phyloP scores from a whole-genome alignment of 2,888 invertebrate genomes.

The Agrotis puta region DNA sequence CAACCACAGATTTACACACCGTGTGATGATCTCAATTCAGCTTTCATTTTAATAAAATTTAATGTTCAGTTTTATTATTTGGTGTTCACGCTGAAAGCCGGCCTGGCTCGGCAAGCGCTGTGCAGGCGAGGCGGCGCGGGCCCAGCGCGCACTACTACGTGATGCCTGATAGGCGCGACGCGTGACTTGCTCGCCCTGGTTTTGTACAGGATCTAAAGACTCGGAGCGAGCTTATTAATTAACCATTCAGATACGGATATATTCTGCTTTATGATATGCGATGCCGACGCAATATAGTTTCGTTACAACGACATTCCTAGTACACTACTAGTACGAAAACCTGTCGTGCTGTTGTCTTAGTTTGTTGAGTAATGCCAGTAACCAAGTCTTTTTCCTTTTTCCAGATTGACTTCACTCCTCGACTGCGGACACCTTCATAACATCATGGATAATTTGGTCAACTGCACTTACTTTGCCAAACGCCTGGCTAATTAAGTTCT shows the following conservation, averaged over 20 bases:
- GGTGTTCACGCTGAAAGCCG: constrained; percentile 53
- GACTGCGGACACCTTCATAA: constrained; percentile 58
- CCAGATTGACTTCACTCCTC: constrained; percentile 72
- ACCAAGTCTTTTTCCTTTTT: constrained; percentile 72
- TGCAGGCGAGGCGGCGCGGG: constrained; percentile 31
- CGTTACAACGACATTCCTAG: constrained; percentile 17
- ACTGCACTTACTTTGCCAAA: constrained; percentile 67
- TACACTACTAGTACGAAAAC: not conserved
- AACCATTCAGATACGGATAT: constrained; percentile 77
- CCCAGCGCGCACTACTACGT: constrained; percentile 67
- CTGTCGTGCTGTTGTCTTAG: constrained; percentile 7
- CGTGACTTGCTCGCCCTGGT: constrained; percentile 89
- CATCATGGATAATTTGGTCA: constrained; percentile 76
- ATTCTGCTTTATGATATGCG: constrained; percentile 64
- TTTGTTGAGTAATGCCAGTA: constrained; percentile 30
- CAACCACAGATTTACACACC: constrained; percentile 68
- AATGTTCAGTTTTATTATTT: constrained; percentile 64
- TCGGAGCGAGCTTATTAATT: constrained; percentile 82
- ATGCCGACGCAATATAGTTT: constrained; percentile 40
- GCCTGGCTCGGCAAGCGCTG: constrained; percentile 39
- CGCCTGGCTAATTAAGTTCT: constrained; percentile 78
- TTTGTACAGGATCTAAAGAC: constrained; percentile 85
- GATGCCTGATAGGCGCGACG: constrained; percentile 80
- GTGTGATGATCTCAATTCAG: constrained; percentile 68
- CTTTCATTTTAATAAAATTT: constrained; percentile 68